phyloP scores from a whole-genome alignment of 2,113 vertebrate genomes.

The Ciconia stormi region DNA sequence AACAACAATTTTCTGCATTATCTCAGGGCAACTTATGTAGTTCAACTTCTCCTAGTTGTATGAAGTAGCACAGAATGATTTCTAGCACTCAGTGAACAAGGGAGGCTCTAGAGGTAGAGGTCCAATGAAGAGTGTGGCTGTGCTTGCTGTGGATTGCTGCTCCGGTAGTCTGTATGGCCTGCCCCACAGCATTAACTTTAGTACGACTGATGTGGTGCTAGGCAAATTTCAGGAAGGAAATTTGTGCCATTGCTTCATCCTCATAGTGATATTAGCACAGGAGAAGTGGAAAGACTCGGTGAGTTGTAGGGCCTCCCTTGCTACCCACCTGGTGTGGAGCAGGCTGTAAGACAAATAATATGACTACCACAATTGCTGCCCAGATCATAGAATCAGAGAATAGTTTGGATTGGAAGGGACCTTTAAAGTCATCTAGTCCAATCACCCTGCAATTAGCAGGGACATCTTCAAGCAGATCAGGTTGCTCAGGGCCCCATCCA shows the following conservation, averaged over 20 bases:
- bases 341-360: not conserved
- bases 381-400: not conserved
- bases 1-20: not conserved
- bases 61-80: not conserved
- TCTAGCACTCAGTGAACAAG: not conserved
- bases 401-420: not conserved
- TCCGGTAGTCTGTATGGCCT: not conserved
- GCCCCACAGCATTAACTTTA: not conserved
- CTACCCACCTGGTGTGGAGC: not conserved
- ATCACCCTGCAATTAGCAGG: not conserved
- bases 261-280: not conserved
- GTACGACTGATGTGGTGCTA: not conserved
- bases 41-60: not conserved
- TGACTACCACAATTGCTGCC: not conserved
- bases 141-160: not conserved
- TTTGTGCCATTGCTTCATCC: not conserved
- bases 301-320: not conserved
- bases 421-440: not conserved
- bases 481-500: too few species aligned
- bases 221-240: not conserved
- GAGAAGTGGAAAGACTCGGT: accelerated
- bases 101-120: not conserved
- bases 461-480: not conserved
- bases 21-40: not conserved
- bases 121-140: not conserved